A percentile compares a stretch with the other conserved stretches of the same genome.
Conservation (phyloP, 1,140 invertebrate genomes). For the Ganaspis sp. region DNA sequence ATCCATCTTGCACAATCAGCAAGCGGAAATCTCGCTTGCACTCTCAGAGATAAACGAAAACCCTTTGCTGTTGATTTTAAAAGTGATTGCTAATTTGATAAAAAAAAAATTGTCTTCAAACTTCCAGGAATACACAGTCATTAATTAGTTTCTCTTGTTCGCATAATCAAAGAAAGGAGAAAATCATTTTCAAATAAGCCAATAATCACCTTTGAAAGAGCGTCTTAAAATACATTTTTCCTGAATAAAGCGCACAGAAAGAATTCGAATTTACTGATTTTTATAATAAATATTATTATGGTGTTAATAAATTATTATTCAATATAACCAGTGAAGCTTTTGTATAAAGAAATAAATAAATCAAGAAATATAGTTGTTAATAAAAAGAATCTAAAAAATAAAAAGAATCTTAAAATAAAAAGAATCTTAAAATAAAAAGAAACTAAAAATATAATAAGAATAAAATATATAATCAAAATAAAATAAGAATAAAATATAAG, state of each 20-base stretch:
- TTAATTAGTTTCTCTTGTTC: slow-evolving; percentile 13
- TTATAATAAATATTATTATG: too few species aligned
- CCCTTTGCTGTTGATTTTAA: background rate
- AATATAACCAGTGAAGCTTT: too few species aligned
- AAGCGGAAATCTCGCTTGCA: background rate
- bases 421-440: too few species aligned
- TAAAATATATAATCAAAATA: too few species aligned
- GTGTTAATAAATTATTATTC: too few species aligned
- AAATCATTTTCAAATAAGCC: slow-evolving; percentile 6
- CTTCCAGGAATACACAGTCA: background rate
- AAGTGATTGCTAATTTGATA: background rate
- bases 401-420: too few species aligned
- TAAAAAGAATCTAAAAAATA: too few species aligned
- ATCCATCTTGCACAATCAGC: background rate
- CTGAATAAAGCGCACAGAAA: background rate
- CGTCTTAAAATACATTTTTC: background rate
- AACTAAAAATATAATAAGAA: too few species aligned
- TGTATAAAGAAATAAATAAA: too few species aligned
- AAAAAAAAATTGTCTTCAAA: background rate
- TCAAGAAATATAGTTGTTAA: too few species aligned
- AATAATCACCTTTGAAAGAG: background rate
- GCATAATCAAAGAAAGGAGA: background rate
- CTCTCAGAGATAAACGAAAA: background rate
- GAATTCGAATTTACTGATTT: too few species aligned
- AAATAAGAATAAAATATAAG: too few species aligned